These are phyloP conservation scores for Anthonomus grandis DNA, from an alignment of 1,140 invertebrate genomes.

Conservation along the genomic window DNA sequence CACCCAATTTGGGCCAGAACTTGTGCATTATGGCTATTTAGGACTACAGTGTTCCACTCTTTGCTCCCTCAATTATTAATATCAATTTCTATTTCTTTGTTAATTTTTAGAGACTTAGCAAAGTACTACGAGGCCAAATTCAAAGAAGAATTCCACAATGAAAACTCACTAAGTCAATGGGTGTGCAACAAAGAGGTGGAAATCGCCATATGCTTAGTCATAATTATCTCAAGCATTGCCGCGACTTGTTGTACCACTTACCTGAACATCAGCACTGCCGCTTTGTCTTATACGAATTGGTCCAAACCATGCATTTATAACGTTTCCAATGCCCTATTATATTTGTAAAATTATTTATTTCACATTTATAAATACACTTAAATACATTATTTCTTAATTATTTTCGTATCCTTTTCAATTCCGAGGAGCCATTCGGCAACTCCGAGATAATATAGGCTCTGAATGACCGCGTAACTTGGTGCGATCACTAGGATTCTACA, in stretches of 20 bases:
- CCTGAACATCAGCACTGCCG: conserved; percentile 58
- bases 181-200: conserved; percentile 29
- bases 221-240: conserved; percentile 51
- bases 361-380: no score
- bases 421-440: conserved; percentile 88
- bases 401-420: conserved; percentile 32
- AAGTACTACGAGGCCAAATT: conserved; percentile 19
- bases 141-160: conserved; percentile 8
- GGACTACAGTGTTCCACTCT: no score
- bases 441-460: conserved; percentile 96
- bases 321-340: conserved; percentile 36
- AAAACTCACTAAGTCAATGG: neutral
- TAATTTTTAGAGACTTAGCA: conserved; percentile 5
- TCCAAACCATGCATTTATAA: conserved; percentile 64
- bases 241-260: conserved; percentile 60
- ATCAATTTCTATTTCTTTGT: neutral
- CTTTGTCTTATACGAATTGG: conserved; percentile 54
- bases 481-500: conserved; percentile 98
- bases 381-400: neutral
- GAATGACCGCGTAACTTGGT: conserved; percentile 96
- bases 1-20: no score
- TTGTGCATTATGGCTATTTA: no score
- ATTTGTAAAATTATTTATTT: no score
- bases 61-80: no score
- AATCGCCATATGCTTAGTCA: conserved; percentile 44